These are phyloP conservation scores for Pogonophryne albipinna DNA, from an alignment of 2,797 vertebrate species.

Conservation along the genomic window DNA sequence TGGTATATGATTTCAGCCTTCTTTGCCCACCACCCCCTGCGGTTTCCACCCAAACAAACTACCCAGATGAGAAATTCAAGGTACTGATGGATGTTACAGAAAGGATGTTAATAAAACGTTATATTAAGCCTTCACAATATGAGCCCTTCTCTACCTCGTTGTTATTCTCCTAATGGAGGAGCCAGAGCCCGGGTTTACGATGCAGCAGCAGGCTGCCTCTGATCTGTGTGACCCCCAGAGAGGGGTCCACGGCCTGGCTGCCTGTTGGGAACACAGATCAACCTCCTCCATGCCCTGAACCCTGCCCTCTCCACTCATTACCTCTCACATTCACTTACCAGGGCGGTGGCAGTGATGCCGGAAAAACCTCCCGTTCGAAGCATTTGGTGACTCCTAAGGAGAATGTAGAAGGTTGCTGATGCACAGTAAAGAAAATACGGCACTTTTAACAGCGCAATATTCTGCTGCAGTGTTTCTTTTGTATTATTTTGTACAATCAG, in stretches of 20 bases:
- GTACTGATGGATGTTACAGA: conserved; percentile 64
- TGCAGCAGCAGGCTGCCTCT: conserved; percentile 66
- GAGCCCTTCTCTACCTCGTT: conserved; percentile 47
- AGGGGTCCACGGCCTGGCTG: conserved; percentile 54
- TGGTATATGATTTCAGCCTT: conserved; percentile 65
- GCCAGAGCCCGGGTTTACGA: conserved; percentile 46
- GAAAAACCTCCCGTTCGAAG: conserved; percentile 46
- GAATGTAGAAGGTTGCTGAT: conserved; percentile 30
- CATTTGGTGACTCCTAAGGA: conserved; percentile 38
- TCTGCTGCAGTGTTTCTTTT: conserved; percentile 25
- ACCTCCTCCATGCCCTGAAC: conserved; percentile 73
- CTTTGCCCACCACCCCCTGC: conserved; percentile 53
- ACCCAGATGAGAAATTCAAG: conserved; percentile 73
- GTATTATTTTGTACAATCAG: conserved; percentile 45
- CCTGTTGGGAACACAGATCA: conserved; percentile 77
- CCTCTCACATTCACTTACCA: conserved; percentile 69
- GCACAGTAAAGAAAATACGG: conserved; percentile 26
- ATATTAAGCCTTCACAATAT: conserved; percentile 61
- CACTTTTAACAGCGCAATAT: conserved; percentile 27
- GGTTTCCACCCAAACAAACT: conserved; percentile 65
- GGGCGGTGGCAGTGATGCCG: conserved; percentile 38
- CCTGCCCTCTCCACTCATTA: conserved; percentile 76
- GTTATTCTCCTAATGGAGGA: conserved; percentile 46
- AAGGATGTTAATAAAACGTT: conserved; percentile 57
- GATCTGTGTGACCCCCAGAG: conserved; percentile 69